Base-by-base conservation (phyloP, 2,888 invertebrate genomes). In the Frankliniella fusca region DNA sequence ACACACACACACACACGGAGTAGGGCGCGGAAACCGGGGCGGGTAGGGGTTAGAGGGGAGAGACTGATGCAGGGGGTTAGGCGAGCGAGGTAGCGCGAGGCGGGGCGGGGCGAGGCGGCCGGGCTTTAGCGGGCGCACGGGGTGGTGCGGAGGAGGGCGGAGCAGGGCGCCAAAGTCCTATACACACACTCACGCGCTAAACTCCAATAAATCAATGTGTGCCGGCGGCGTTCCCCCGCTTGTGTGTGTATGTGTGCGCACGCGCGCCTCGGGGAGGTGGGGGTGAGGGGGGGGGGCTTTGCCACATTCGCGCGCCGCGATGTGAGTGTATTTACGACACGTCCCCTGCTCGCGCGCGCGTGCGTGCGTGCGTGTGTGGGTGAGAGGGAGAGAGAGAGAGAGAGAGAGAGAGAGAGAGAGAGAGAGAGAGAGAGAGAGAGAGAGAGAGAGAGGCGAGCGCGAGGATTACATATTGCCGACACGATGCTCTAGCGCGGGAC, bases 151-250 rank as follows among this genome's bases (percentile, higher is more conserved):
- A 38, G 38, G 38, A 5, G 5, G 38, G 38, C 38, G 5, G 38
- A 23, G 23, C 70, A 23, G 70, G 23, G 27, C 23, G 8, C 70
- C 70, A 27, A 76, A 76, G 70, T 76, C 70, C 70, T 23, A 70
- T 27, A 76, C 70, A 76, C 54, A 38, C 61, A 15, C 61, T 61
- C 61, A 18, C 70, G 38, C 70, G 23, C 70, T 76, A 76, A 76
- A 76, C 70, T 76, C 70, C 70, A 76, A 76, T 76, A 76, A 76
- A 76, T 76, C 70, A 76, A 76, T 76, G 70, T 76, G 70, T 9
- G 70, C 70, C 23, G 18, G 23, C 70, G 70, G 27, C 70, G 70
- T 20, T 20, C 54, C 54, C 54, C 15, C 12, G 54, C 54, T 20
- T 15, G 11, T 54, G 7, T 54, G 54, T 54, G 54, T 54, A 8